These are phyloP conservation scores for Bradynema listronoti DNA, from an alignment of 1,140 invertebrate species.

Conservation along the genomic window DNA sequence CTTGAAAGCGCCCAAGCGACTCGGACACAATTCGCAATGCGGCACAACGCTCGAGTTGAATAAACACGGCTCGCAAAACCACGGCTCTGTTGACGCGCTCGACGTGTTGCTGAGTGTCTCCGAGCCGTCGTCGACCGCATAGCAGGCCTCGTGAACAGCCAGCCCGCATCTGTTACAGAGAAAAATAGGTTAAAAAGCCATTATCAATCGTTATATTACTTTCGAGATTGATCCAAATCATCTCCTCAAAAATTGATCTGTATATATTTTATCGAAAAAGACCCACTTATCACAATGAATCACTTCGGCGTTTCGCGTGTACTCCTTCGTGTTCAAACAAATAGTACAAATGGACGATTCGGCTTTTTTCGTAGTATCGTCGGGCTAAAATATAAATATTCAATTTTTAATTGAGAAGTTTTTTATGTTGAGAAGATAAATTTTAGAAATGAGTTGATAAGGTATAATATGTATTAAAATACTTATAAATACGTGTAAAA, in stretches of 20 bases:
- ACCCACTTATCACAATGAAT: slow-evolving; percentile 40
- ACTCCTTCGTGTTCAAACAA: slow-evolving; percentile 26
- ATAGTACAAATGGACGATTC: slow-evolving; percentile 23
- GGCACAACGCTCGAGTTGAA: slow-evolving; percentile 59
- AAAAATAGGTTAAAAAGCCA: too few species aligned
- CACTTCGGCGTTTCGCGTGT: slow-evolving; percentile 10
- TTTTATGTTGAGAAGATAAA: not conserved
- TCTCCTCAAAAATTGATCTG: slow-evolving; percentile 10
- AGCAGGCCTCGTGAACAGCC: slow-evolving; percentile 35
- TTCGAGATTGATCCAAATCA: slow-evolving; percentile 9
- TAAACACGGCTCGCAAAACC: slow-evolving; percentile 63
- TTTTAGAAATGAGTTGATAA: too few species aligned
- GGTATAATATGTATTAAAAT: too few species aligned
- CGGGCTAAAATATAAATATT: not conserved
- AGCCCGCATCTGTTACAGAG: slow-evolving; percentile 28
- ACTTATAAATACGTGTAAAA: too few species aligned
- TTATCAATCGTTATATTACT: too few species aligned
- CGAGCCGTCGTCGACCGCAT: slow-evolving; percentile 22
- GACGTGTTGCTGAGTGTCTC: slow-evolving; percentile 27
- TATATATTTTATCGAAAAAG: slow-evolving; percentile 14
- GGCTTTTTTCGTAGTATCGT: not conserved
- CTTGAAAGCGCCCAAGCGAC: slow-evolving; percentile 80
- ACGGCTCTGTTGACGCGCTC: slow-evolving; percentile 37
- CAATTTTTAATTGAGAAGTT: not conserved
- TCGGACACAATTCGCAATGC: slow-evolving; percentile 62